A percentile compares a stretch with the other conserved stretches of the same genome.
phyloP scores from a whole-genome alignment of 2,113 vertebrate genomes.

The Cathartes aura region DNA sequence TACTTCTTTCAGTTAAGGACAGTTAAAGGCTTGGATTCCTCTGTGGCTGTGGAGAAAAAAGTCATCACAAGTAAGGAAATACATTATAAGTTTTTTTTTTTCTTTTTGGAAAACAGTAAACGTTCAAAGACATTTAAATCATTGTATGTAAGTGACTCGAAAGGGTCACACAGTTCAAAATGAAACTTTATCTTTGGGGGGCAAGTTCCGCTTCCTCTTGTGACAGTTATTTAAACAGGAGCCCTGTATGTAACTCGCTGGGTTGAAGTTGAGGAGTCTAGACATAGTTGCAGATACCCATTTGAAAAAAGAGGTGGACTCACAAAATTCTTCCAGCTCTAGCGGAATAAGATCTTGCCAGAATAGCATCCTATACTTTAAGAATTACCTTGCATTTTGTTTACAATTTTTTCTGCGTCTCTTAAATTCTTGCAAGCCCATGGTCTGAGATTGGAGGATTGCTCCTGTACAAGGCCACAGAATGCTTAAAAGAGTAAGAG shows the following conservation, averaged over 20 bases:
- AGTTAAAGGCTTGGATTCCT: constrained; percentile 76
- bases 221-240: not conserved
- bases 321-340: not conserved
- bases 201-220: not conserved
- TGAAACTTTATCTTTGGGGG: not conserved
- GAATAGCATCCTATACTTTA: not conserved
- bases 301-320: not conserved
- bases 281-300: not conserved
- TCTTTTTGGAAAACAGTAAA: not conserved
- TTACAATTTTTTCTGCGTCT: not conserved
- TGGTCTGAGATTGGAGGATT: not conserved
- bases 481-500: not conserved
- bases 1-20: constrained; percentile 83
- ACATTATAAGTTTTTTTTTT: not conserved
- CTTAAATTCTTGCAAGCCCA: not conserved
- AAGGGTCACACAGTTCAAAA: not conserved
- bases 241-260: rapidly evolving
- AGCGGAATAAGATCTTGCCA: not conserved
- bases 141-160: not conserved
- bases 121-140: not conserved
- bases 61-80: constrained; percentile 81
- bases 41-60: constrained; percentile 66
- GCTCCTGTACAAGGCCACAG: not conserved
- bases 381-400: not conserved
- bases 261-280: not conserved